Base-by-base conservation (phyloP, 1,140 invertebrate genomes). In the Oncopodura yosiiana region DNA sequence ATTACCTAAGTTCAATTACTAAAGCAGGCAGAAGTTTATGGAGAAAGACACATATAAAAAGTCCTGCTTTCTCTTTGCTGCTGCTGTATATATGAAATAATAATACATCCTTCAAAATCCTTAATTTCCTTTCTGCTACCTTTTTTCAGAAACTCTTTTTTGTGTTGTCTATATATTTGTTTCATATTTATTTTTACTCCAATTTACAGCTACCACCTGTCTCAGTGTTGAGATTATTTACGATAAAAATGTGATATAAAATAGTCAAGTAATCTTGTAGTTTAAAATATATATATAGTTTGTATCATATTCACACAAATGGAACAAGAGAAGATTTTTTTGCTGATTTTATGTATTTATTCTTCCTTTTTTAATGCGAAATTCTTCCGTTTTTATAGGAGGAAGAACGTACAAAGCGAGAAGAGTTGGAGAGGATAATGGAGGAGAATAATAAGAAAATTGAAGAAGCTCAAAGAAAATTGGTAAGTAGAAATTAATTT, bases 391-490 rank as follows among this genome's bases (percentile, higher is more conserved):
- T 69, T 75, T 77, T 78, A 77, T 81, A 95, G 92, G 91, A 94
- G 77, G 90, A 94, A 80, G 92, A 95, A 78, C 80, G 80, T 74
- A 83, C 84, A 75, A 94, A 94, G 76, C 81, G 90, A 64, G 84
- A 91, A 80, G 88, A 92, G 74, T 77, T 95, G 66, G 91, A 96
- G 76, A 81, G 81, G 73, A 96, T 96, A 72, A 84, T 95, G 82
- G 89, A 90, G 67, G 91, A 96, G 78, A 96, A 96, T 78, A 94
- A 94, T 78, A 82, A 78, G 74, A 95, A 94, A 77, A 94, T 96
- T 62, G 90, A 95, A 75, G 89, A 94, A 73, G 91, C 91, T 61
- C 91, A 95, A 76, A 81, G 82, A 70, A 94, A 93, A 84, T 76
- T 95, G 81, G 92, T 95, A 75, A 79, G 77, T 68, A 1, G 24